A percentile compares a stretch with the other conserved stretches of the same genome.
Conservation (phyloP, 2,888 invertebrate genomes). For the Sesamia inferens region DNA sequence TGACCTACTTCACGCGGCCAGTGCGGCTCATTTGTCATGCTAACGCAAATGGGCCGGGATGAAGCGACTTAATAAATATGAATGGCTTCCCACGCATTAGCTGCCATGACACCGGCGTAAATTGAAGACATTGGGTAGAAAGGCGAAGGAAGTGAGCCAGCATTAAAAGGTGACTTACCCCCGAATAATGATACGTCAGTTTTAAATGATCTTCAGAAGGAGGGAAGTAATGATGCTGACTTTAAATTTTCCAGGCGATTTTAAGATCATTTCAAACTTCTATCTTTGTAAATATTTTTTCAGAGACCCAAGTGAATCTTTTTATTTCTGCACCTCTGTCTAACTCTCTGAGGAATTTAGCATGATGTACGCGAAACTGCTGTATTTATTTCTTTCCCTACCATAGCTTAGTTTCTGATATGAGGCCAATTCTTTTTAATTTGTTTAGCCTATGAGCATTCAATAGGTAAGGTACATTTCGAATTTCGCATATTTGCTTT, state of each 20-base stretch:
- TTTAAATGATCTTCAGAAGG: background rate
- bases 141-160: slow-evolving; percentile 9
- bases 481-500: slow-evolving; percentile 2
- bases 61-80: slow-evolving; percentile 61
- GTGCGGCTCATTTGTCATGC: slow-evolving; percentile 61
- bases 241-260: background rate
- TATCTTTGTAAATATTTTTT: background rate
- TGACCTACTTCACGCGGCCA: slow-evolving; percentile 52
- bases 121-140: slow-evolving; percentile 8
- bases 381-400: background rate
- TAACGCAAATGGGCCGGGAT: slow-evolving; percentile 64
- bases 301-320: background rate
- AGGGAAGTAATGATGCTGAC: background rate
- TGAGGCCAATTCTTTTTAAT: background rate
- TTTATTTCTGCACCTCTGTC: background rate
- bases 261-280: background rate
- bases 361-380: background rate
- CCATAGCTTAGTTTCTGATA: background rate
- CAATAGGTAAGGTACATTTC: background rate
- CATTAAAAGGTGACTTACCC: slow-evolving; percentile 1
- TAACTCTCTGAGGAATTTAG: background rate
- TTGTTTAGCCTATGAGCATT: background rate
- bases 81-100: slow-evolving; percentile 40
- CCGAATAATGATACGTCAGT: background rate
- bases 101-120: slow-evolving; percentile 1